A percentile compares a stretch with the other conserved stretches of the same genome.
Evolutionary conservation across 1,140 invertebrate genomes (phyloP).

Genomic region (Homalodisca vitripennis): DNA sequence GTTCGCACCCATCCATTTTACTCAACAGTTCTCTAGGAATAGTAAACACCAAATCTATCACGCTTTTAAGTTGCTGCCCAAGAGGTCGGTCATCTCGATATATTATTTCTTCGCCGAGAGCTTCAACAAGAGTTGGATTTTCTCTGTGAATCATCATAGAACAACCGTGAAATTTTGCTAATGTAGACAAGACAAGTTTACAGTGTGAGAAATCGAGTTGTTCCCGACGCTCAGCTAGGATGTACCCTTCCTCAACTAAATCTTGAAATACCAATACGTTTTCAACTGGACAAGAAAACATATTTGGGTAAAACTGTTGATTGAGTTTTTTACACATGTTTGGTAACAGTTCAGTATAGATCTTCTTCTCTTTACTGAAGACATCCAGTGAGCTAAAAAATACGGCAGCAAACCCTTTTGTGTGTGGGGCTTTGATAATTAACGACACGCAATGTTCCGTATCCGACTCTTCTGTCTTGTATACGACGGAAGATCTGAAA

Average conservation of each 20-base stretch:
- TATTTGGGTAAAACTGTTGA: background rate
- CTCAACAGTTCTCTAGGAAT: background rate
- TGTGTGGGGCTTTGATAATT: background rate
- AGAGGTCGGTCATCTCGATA: background rate
- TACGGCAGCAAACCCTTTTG: conserved; percentile 41
- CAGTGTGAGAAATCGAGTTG: background rate
- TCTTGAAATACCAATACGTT: background rate
- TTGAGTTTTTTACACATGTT: background rate
- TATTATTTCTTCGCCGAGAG: background rate
- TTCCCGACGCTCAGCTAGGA: background rate
- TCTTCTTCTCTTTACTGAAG: conserved; percentile 46
- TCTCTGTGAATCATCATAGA: background rate
- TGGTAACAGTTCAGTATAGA: background rate
- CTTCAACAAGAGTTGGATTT: background rate
- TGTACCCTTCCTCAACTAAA: background rate
- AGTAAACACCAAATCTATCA: too few species aligned
- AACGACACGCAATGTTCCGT: background rate
- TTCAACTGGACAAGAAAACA: background rate
- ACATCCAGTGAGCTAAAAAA: conserved; percentile 48
- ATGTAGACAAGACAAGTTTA: background rate
- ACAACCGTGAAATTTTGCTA: conserved; percentile 3
- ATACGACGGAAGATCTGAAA: background rate
- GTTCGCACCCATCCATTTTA: background rate
- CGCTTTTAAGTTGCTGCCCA: background rate
- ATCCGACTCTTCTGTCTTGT: background rate